Evolutionary conservation across 2,797 vertebrate genomes (phyloP).

Genomic region (Arnoldichthys spilopterus): DNA sequence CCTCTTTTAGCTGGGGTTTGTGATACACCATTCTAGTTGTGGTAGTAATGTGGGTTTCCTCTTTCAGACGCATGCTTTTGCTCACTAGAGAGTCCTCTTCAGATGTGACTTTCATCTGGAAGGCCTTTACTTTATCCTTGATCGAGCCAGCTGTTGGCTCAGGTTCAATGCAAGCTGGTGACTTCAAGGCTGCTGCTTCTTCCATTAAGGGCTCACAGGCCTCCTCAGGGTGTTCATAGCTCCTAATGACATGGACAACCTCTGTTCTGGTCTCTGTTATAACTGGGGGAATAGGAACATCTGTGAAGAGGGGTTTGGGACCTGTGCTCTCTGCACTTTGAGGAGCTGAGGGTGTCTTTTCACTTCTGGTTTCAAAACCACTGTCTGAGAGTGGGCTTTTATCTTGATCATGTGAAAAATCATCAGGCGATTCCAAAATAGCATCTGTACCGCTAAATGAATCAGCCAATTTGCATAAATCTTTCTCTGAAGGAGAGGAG

Average conservation of each 20-base stretch:
- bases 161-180: conserved; percentile 78
- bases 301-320: conserved; percentile 95
- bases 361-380: conserved; percentile 98
- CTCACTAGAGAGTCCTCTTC: conserved; percentile 88
- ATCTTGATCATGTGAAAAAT: conserved; percentile 96
- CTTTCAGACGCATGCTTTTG: conserved; percentile 95
- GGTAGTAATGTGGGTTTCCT: conserved; percentile 97
- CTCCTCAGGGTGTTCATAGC: conserved; percentile 90
- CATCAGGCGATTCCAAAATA: conserved; percentile 96
- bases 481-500: conserved; percentile 95
- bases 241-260: conserved; percentile 91
- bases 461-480: conserved; percentile 94
- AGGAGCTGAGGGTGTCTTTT: conserved; percentile 97
- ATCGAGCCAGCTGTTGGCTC: conserved; percentile 82
- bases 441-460: conserved; percentile 92
- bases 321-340: conserved; percentile 98
- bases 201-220: conserved; percentile 81
- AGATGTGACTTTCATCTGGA: conserved; percentile 87
- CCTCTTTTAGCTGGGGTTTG: conserved; percentile 87
- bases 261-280: conserved; percentile 96
- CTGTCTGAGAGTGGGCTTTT: conserved; percentile 99
- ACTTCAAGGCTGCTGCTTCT: conserved; percentile 76
- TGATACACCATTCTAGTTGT: conserved; percentile 98
- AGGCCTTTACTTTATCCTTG: conserved; percentile 86
- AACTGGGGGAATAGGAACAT: conserved; percentile 93